These are phyloP conservation scores for Menura novaehollandiae DNA, from an alignment of 2,113 vertebrate species.

Conservation along the genomic window DNA sequence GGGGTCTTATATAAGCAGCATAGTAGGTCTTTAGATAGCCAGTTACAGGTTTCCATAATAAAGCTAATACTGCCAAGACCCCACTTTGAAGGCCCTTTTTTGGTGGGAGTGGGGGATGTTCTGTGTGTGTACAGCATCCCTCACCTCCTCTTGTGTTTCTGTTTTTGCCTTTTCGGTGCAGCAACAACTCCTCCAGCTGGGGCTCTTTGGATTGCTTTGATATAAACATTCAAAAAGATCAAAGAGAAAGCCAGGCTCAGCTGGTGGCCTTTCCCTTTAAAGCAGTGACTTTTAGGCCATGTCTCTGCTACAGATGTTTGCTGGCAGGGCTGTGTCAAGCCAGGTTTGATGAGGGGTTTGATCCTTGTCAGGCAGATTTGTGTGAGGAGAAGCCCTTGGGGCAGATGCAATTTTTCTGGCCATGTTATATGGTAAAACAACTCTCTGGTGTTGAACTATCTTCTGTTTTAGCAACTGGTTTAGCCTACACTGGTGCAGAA, in stretches of 20 bases:
- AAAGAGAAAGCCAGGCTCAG: constrained; percentile 10
- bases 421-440: not conserved
- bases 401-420: not conserved
- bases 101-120: too few species aligned
- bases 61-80: not conserved
- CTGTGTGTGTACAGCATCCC: not conserved
- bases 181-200: not conserved
- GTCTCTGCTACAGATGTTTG: constrained; percentile 23
- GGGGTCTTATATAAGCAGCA: not conserved
- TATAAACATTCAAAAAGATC: constrained; percentile 24
- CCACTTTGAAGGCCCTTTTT: not conserved
- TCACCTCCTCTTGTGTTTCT: not conserved
- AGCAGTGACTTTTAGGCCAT: not conserved
- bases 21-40: not conserved
- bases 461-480: not conserved
- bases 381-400: not conserved
- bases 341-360: constrained; percentile 4
- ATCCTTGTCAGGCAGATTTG: not conserved
- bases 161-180: not conserved
- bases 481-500: not conserved
- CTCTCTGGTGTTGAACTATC: not conserved
- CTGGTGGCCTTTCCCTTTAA: constrained; percentile 37
- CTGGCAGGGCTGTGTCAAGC: not conserved
- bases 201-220: not conserved
- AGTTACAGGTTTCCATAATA: not conserved